Evolutionary conservation across 2,797 vertebrate genomes (phyloP), one percentile per base, ranked within the genome.

Genomic region (Liparis tanakae): DNA sequence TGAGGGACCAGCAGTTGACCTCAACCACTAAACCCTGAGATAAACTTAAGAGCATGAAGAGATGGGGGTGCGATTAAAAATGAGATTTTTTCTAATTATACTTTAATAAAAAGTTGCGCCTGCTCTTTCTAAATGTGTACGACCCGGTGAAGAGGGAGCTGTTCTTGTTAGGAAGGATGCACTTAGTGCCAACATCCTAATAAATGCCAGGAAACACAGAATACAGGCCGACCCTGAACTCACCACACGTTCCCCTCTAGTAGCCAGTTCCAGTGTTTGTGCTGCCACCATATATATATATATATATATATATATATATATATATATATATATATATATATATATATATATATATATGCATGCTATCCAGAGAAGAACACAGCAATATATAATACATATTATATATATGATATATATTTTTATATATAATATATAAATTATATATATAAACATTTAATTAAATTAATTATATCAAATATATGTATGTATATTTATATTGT

Each of bases 21-120:
- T 20, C 7, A 64, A 72, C 66, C 75, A 80, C 70, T 80, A 67
- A 76, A 48, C 14, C n/a, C 12, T 20, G 12, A 66, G 7, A 74
- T 22, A 3, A 72, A 57, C 17, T 30, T 6, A 3, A 33, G 73
- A 63, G 5, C 18, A 66, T 74, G 36, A 67, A 84, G 37, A 67
- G 8, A 13, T 60, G 5, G 7, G 1, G 51, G 4, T 8, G 18
- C 9, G 1, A 36, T 48, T 70, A 1, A 55, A 80, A 81, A 61
- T 73, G 65, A 67, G 20, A 48, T 30, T 71, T n/a, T n/a, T n/a
- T n/a, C n/a, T n/a, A n/a, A n/a, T 86, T 88, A 87, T 88, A 75
- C 74, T 67, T 70, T 0, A 88, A 78, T 85, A 81, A 88, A 80
- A 87, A 60, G 15, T 0, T 10, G 22, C 18, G 10, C 57, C 22